These are phyloP conservation scores for Venturia canescens DNA, from an alignment of 1,140 invertebrate species.

Conservation along the genomic window DNA sequence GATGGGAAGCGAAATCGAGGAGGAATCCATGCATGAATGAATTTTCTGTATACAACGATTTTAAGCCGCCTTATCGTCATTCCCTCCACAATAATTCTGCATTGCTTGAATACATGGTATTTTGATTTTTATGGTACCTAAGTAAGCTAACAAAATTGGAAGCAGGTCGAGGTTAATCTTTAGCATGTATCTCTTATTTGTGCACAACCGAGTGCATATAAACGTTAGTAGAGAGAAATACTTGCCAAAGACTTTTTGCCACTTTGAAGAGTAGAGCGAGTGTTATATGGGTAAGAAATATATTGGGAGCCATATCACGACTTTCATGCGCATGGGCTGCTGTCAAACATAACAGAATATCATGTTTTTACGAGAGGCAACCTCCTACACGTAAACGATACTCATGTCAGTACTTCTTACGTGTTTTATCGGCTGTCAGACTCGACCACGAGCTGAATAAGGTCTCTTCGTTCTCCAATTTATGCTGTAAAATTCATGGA, in stretches of 20 bases:
- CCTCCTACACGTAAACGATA: no score
- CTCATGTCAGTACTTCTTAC: no score
- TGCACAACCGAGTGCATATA: not conserved
- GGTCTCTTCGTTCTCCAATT: not conserved
- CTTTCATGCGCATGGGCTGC: no score
- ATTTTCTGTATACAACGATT: no score
- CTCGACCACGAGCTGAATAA: not conserved
- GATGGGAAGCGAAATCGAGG: no score
- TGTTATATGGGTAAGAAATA: not conserved
- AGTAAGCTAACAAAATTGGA: not conserved
- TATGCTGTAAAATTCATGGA: not conserved
- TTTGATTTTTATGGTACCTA: not conserved
- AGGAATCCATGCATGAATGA: no score
- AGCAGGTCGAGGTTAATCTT: not conserved
- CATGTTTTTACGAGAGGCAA: no score
- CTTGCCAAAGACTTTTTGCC: not conserved
- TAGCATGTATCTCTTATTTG: not conserved
- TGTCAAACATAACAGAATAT: no score
- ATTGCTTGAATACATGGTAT: not conserved
- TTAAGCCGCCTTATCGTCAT: not conserved
- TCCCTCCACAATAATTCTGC: not conserved
- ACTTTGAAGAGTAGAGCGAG: not conserved
- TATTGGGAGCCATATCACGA: not conserved
- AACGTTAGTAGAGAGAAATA: not conserved
- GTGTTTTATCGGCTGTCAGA: no score